Evolutionary conservation across 2,113 vertebrate species (phyloP).

Genomic region (Syngnathoides biaculeatus): DNA sequence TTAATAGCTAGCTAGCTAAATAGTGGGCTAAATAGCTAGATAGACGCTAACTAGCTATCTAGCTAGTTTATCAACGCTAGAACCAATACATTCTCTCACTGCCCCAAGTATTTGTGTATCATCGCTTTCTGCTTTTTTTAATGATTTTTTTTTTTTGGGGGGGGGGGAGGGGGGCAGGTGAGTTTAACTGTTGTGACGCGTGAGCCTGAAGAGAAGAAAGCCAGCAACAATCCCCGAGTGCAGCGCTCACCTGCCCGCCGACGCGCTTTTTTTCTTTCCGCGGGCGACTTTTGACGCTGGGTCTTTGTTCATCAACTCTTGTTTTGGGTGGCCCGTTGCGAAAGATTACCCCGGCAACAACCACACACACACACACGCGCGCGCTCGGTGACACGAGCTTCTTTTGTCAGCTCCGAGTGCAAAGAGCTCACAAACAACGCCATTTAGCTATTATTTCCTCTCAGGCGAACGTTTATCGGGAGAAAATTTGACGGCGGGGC

Average conservation of each 20-base stretch:
- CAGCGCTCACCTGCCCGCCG: slow-evolving; percentile 9
- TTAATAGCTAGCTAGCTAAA: too few species aligned
- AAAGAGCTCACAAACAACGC: slow-evolving; percentile 68
- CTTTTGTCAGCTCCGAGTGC: slow-evolving; percentile 58
- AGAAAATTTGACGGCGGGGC: slow-evolving; percentile 41
- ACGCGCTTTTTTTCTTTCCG: slow-evolving; percentile 47
- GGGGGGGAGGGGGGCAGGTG: too few species aligned
- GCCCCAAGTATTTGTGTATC: not conserved
- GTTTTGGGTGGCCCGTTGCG: slow-evolving; percentile 36
- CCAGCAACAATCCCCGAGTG: not conserved
- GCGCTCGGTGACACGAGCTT: not conserved
- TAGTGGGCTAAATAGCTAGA: too few species aligned
- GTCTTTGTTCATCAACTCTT: not conserved
- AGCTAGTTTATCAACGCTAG: not conserved
- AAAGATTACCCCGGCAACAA: slow-evolving; percentile 35
- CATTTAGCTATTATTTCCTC: slow-evolving; percentile 78
- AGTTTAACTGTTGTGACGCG: too few species aligned
- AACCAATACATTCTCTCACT: not conserved
- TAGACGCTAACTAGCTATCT: not conserved
- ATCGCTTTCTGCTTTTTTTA: not conserved
- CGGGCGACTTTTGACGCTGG: not conserved
- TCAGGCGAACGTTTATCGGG: slow-evolving; percentile 51
- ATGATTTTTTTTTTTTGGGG: too few species aligned
- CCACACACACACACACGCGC: slow-evolving; percentile 33
- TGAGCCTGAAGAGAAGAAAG: not conserved